These are phyloP conservation scores for Yponomeuta cagnagella DNA, from an alignment of 2,888 invertebrate genomes.

Conservation along the genomic window DNA sequence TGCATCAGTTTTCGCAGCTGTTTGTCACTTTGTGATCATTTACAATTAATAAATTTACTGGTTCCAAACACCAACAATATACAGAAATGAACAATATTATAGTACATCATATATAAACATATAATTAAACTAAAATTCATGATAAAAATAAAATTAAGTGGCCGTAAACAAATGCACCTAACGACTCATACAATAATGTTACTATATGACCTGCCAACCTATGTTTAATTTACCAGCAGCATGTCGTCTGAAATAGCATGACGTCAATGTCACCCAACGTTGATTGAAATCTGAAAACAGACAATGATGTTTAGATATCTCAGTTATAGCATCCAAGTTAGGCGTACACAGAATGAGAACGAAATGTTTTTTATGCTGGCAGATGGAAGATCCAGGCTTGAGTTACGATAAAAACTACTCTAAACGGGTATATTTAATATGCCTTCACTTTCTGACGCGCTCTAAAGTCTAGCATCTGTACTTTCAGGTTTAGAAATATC, in stretches of 20 bases:
- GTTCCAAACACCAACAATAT: slow-evolving; percentile 12
- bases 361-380: too few species aligned
- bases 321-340: too few species aligned
- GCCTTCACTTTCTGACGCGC: too few species aligned
- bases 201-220: slow-evolving; percentile 62
- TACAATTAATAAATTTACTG: slow-evolving; percentile 5
- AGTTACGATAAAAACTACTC: too few species aligned
- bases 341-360: too few species aligned
- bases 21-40: slow-evolving; percentile 8
- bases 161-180: slow-evolving; percentile 61
- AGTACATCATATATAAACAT: slow-evolving; percentile 16
- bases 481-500: too few species aligned
- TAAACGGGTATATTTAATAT: too few species aligned
- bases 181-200: slow-evolving; percentile 49
- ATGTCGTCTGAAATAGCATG: slow-evolving; percentile 55
- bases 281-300: slow-evolving; percentile 58
- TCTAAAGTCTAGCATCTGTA: too few species aligned
- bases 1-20: slow-evolving; percentile 47
- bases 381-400: too few species aligned
- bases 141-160: slow-evolving; percentile 22
- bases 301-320: slow-evolving; percentile 14
- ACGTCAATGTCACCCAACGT: slow-evolving; percentile 46
- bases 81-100: slow-evolving; percentile 1
- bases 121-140: background rate
- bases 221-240: slow-evolving; percentile 62